A percentile compares a stretch with the other conserved stretches of the same genome.
Evolutionary conservation across 2,113 vertebrate genomes (phyloP).

Genomic region (Excalfactoria chinensis): DNA sequence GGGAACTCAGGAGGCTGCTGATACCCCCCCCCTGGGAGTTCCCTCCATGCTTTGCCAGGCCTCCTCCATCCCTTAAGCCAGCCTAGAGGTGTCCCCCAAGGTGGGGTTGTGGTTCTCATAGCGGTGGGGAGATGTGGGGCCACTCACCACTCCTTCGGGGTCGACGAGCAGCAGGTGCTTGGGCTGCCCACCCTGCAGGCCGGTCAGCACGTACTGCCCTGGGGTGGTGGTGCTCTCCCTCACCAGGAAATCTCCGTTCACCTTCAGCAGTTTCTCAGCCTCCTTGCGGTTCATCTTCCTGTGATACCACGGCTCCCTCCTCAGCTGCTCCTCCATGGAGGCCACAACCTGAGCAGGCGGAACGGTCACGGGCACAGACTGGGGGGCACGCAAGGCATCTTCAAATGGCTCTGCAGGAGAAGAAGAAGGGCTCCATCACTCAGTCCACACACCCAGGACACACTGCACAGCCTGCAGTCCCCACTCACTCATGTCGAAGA

Average conservation of each 20-base stretch:
- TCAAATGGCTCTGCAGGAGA: conserved; percentile 89
- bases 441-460: neutral
- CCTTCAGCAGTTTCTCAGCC: conserved; percentile 88
- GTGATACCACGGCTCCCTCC: conserved; percentile 92
- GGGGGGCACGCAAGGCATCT: conserved; percentile 85
- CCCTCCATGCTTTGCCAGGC: fast-evolving
- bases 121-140: fast-evolving
- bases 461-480: no score
- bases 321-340: conserved; percentile 92
- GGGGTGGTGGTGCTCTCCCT: conserved; percentile 94
- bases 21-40: fast-evolving
- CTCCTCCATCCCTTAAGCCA: neutral
- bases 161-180: conserved; percentile 96
- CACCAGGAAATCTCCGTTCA: conserved; percentile 95
- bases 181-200: conserved; percentile 92
- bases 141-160: conserved; percentile 95
- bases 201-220: conserved; percentile 95
- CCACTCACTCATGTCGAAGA: conserved; percentile 95
- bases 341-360: conserved; percentile 70
- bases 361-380: neutral
- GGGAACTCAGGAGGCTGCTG: fast-evolving
- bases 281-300: conserved; percentile 91
- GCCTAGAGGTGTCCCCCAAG: neutral
- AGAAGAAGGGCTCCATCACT: fast-evolving
- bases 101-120: neutral